Percentiles rank a stretch among this genome's conserved stretches.
These are phyloP conservation scores for Manis crassicaudata DNA, from an alignment of 2,797 vertebrate genomes.

Conservation along the genomic window DNA sequence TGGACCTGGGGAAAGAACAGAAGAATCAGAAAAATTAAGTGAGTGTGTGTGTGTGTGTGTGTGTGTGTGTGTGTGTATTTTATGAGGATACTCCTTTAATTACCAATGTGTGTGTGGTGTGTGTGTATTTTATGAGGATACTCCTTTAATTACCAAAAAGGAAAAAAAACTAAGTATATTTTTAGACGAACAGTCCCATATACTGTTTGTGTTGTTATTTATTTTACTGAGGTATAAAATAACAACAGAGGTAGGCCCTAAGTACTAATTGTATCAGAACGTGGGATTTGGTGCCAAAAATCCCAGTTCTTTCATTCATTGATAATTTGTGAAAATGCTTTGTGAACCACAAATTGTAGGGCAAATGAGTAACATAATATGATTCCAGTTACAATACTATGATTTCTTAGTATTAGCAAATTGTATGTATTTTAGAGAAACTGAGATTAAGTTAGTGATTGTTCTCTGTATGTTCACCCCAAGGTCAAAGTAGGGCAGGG, in stretches of 20 bases:
- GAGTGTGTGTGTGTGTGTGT: too few relatives aligned
- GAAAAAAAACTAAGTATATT: neutral
- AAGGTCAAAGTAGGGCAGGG: neutral
- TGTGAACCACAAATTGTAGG: neutral
- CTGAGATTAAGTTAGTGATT: neutral
- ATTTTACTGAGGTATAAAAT: neutral
- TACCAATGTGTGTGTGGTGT: too few relatives aligned
- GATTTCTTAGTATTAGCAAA: neutral
- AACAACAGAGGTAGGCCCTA: neutral
- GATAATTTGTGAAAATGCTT: neutral
- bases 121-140: too few relatives aligned
- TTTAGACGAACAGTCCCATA: neutral
- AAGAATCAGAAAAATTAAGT: neutral
- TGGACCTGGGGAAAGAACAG: neutral
- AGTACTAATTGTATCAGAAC: neutral
- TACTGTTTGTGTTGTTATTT: neutral
- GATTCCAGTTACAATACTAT: neutral
- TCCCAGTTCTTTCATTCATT: neutral
- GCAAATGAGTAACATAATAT: neutral
- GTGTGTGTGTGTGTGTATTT: too few relatives aligned
- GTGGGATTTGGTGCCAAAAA: neutral
- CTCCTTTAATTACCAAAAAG: too few relatives aligned
- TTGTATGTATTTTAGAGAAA: neutral
- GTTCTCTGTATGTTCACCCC: neutral
- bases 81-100: too few relatives aligned